Conservation (phyloP, 1,140 invertebrate genomes). For the Fopius arisanus region DNA sequence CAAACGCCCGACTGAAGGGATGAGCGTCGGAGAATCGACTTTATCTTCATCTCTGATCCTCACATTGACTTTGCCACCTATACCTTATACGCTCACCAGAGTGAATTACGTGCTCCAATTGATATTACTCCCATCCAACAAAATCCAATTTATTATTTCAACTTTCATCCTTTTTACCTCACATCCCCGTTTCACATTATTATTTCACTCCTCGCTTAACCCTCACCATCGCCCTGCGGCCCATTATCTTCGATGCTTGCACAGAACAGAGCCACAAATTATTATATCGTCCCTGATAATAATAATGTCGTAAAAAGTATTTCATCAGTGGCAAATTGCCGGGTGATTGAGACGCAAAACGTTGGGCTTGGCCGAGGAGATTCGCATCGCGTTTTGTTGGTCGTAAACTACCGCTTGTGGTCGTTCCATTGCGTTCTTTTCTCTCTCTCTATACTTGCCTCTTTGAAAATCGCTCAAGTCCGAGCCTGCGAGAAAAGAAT, state of each 20-base stretch:
- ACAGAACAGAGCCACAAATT: conserved; percentile 3
- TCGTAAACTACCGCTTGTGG: conserved; percentile 40
- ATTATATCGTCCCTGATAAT: conserved; percentile 17
- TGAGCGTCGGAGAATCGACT: conserved; percentile 46
- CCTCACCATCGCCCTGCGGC: background rate
- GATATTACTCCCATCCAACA: conserved; percentile 42
- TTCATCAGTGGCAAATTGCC: conserved; percentile 42
- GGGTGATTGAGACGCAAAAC: conserved; percentile 34
- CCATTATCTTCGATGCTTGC: background rate
- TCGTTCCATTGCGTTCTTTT: conserved; percentile 29
- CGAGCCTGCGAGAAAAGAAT: background rate
- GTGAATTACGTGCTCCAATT: conserved; percentile 57
- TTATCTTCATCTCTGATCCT: conserved; percentile 56
- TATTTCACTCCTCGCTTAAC: background rate
- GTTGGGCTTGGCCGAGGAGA: conserved; percentile 20
- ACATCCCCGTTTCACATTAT: background rate
- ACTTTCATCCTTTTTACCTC: background rate
- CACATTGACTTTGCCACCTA: conserved; percentile 40
- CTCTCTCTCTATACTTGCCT: background rate
- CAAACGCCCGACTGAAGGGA: background rate
- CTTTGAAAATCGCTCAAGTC: background rate
- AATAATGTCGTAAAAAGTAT: conserved; percentile 34
- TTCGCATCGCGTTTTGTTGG: conserved; percentile 44
- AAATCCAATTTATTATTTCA: background rate
- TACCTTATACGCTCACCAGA: conserved; percentile 35